Conservation (phyloP, 2,113 vertebrate genomes). For the Rhodinocichla rosea region DNA sequence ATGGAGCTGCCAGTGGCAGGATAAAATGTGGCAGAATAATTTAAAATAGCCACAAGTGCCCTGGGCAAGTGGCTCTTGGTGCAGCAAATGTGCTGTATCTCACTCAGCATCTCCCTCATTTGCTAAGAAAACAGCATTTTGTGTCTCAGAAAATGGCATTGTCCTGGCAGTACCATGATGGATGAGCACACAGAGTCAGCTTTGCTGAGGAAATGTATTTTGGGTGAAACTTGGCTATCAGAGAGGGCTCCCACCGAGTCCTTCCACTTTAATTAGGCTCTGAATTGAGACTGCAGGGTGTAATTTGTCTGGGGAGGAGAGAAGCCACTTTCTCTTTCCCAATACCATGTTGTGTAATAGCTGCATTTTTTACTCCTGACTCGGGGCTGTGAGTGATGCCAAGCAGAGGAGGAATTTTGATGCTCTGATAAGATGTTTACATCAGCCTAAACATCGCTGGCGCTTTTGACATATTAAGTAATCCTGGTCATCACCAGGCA, state of each 20-base stretch:
- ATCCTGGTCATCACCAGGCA: background rate
- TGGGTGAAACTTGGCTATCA: background rate
- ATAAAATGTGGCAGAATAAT: background rate
- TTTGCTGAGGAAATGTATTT: background rate
- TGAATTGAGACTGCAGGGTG: background rate
- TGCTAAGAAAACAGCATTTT: background rate
- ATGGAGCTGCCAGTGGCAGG: background rate
- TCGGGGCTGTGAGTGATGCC: slow-evolving; percentile 39
- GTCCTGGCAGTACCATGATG: accelerated
- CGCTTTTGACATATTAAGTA: slow-evolving; percentile 51
- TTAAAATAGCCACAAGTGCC: background rate
- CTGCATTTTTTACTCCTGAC: slow-evolving; percentile 68
- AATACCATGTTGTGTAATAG: slow-evolving; percentile 64
- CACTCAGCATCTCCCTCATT: background rate
- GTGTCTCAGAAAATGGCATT: background rate
- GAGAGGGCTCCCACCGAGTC: background rate
- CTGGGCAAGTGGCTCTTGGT: accelerated
- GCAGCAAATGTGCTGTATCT: background rate
- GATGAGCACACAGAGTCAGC: background rate
- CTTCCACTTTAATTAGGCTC: background rate
- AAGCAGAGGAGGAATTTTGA: slow-evolving; percentile 63
- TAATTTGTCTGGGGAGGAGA: background rate
- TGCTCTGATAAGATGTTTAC: slow-evolving; percentile 75
- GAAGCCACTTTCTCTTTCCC: slow-evolving; percentile 59
- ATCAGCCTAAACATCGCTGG: slow-evolving; percentile 67